These are phyloP conservation scores for Lacerta agilis DNA, from an alignment of 2,797 vertebrate species.

Conservation along the genomic window DNA sequence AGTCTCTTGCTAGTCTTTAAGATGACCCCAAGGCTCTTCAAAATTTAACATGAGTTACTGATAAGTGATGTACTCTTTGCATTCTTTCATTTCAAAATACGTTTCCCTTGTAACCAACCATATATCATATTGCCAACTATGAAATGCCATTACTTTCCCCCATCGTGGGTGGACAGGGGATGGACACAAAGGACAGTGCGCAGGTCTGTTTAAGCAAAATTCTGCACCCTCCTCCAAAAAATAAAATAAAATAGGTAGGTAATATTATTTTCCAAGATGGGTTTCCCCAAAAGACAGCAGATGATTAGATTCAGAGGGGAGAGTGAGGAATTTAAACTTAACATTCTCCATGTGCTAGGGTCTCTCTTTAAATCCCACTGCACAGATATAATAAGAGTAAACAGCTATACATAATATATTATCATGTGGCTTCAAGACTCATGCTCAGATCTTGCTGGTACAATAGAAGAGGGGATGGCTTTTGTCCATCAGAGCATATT, in stretches of 20 bases:
- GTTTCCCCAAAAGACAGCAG: not conserved
- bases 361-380: slow-evolving; percentile 30
- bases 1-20: not conserved
- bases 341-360: not conserved
- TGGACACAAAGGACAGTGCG: not conserved
- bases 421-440: slow-evolving; percentile 10
- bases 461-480: not conserved
- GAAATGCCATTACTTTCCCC: slow-evolving; percentile 5
- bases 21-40: not conserved
- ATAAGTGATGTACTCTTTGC: not conserved
- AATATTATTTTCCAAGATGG: not conserved
- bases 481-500: slow-evolving; percentile 27
- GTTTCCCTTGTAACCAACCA: not conserved
- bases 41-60: not conserved
- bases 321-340: not conserved
- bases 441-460: not conserved
- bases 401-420: not conserved
- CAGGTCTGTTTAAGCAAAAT: slow-evolving; percentile 15
- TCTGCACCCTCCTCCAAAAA: too few species aligned
- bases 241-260: not conserved
- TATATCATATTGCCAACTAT: not conserved
- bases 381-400: slow-evolving; percentile 2
- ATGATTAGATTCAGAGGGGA: not conserved
- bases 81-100: slow-evolving; percentile 10
- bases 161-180: not conserved